Percentiles rank a stretch among this genome's conserved stretches.
Evolutionary conservation across 1,140 invertebrate genomes (phyloP).

Genomic region (Doryteuthis pealeii): DNA sequence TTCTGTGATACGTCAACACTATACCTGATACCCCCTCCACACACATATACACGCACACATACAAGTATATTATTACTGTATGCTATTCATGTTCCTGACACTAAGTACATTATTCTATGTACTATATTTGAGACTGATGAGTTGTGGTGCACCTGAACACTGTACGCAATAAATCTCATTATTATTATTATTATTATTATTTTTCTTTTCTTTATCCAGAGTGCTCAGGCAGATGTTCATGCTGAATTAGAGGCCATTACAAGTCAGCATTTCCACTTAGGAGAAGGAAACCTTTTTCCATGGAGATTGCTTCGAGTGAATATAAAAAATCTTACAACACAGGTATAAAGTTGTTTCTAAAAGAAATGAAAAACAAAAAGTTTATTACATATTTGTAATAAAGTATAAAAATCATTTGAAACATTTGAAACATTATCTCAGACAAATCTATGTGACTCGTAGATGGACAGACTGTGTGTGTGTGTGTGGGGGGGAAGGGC

Average conservation of each 20-base stretch:
- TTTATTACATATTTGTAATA: background rate
- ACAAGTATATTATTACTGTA: too few relatives aligned
- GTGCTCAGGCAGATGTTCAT: constrained; percentile 19
- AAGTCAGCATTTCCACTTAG: background rate
- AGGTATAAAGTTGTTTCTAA: too few relatives aligned
- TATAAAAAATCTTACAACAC: constrained; percentile 9
- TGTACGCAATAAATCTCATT: background rate
- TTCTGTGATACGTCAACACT: too few relatives aligned
- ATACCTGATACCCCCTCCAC: too few relatives aligned
- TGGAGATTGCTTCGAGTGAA: constrained; percentile 21
- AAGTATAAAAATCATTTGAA: background rate
- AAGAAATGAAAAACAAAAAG: too few relatives aligned
- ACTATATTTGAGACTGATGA: background rate
- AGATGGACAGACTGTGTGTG: background rate
- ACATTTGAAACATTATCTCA: background rate
- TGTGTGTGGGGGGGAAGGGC: background rate
- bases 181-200: background rate
- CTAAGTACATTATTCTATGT: too few relatives aligned
- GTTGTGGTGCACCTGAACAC: background rate
- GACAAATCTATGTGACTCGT: background rate
- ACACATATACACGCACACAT: too few relatives aligned
- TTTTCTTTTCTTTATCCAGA: constrained; percentile 13
- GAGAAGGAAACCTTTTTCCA: constrained; percentile 2
- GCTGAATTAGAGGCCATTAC: constrained; percentile 12
- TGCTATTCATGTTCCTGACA: too few relatives aligned